A percentile compares a stretch with the other conserved stretches of the same genome.
Evolutionary conservation across 1,140 invertebrate genomes (phyloP).

Genomic region (Calliphora vicina): DNA sequence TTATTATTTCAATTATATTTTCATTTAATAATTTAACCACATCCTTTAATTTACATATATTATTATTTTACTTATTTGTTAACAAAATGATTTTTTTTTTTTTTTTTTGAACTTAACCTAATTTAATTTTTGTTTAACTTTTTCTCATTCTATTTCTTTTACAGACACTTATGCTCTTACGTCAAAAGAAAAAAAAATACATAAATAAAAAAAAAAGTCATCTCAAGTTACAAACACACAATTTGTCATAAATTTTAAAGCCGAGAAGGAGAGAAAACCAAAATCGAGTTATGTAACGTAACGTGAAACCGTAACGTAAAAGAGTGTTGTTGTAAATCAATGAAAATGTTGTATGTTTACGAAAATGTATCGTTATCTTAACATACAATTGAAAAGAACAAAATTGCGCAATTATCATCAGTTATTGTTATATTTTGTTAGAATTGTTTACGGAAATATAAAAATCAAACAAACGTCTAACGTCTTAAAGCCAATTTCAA

Average conservation of each 20-base stretch:
- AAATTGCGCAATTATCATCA: slow-evolving; percentile 62
- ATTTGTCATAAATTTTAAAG: not conserved
- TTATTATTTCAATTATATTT: no score
- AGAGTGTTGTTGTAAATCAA: no score
- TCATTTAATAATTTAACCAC: no score
- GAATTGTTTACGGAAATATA: not conserved
- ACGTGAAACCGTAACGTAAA: not conserved
- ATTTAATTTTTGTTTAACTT: not conserved
- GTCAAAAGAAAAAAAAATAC: not conserved
- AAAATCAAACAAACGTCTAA: not conserved
- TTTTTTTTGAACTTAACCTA: not conserved
- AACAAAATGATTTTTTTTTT: not conserved
- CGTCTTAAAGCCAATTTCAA: not conserved
- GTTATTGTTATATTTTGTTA: slow-evolving; percentile 61
- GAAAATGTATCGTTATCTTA: slow-evolving; percentile 59
- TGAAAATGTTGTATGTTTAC: slow-evolving; percentile 14
- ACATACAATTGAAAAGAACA: slow-evolving; percentile 56
- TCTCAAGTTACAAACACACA: not conserved
- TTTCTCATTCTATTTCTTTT: slow-evolving; percentile 6
- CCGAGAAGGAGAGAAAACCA: not conserved
- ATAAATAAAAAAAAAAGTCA: not conserved
- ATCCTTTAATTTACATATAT: no score
- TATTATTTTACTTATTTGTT: no score
- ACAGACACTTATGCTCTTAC: not conserved
- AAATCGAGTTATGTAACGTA: not conserved